These are phyloP conservation scores for Dasysyrphus albostriatus DNA, from an alignment of 2,888 invertebrate species.

Conservation along the genomic window DNA sequence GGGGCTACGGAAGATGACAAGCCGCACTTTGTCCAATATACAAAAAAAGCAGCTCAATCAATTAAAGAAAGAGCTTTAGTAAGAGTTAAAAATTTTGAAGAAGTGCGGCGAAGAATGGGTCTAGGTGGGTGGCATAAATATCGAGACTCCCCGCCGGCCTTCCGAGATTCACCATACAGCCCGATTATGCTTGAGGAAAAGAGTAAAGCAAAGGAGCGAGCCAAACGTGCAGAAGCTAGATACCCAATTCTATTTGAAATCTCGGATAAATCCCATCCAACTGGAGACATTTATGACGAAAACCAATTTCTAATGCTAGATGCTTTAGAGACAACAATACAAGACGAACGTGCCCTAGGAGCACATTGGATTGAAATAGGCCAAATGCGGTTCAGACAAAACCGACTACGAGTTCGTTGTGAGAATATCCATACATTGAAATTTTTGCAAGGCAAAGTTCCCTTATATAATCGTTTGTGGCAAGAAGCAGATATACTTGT, in stretches of 20 bases:
- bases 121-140: neutral
- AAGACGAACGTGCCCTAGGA: conserved; percentile 1
- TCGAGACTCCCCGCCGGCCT: neutral
- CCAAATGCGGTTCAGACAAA: neutral
- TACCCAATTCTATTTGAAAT: conserved; percentile 23
- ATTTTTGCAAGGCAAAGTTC: neutral
- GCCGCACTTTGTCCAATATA: neutral
- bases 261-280: neutral
- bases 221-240: too few relatives aligned
- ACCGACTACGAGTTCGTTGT: neutral
- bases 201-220: neutral
- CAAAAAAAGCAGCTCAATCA: neutral
- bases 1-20: neutral
- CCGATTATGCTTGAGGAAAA: neutral
- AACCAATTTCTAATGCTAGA: neutral
- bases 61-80: neutral
- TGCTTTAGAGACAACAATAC: neutral
- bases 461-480: conserved; percentile 9
- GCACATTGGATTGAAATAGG: neutral
- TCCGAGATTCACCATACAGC: neutral
- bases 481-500: neutral
- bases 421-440: neutral
- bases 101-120: conserved; percentile 13
- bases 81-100: conserved; percentile 6
- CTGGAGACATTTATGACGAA: neutral